Base-by-base conservation (phyloP, 1,140 invertebrate species). In the Drosophila gunungcola region DNA sequence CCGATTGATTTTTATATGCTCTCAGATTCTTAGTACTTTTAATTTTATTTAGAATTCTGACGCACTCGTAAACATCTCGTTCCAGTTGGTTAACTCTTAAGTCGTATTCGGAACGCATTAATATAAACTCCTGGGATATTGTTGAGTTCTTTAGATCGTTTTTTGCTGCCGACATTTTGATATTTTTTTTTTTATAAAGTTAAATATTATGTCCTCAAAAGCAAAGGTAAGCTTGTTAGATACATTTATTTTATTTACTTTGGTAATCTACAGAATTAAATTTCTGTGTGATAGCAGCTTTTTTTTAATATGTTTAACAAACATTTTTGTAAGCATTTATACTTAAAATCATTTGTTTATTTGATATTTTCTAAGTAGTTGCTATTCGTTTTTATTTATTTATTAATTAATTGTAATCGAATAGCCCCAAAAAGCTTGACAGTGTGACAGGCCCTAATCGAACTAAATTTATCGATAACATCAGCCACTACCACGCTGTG, bases 1-100 rank as follows among this genome's bases (percentile, higher is more conserved):
- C 12, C 4, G 13, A 16, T 0, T 21, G 3, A 0, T 68, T 36
- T 5, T 6, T 12, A 2, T n/a, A 4, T 16, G n/a, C 21, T 21
- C 10, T 53, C 3, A 7, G 13, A 1, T 52, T 32, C 36, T 52
- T 10, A 11, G 4, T 11, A 3, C 2, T 3, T 7, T 10, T 4
- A 4, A 1, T 3, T 12, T 52, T 16, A 11, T 36, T 52, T 10
- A 52, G 5, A 11, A 36, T 21, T 25, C 13, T 13, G 10, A 13
- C 36, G 32, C 51, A 57, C 9, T 73, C 34, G 3, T 43, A 32
- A 39, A 77, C 52, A 29, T 77, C 56, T 6, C 16, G 34, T 39
- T 78, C 75, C 16, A 78, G 48, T 45, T 78, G 27, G 9, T 52
- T 11, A 0, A 64, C 52, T 3, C 64, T 60, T 7, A 9, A n/a